Base-by-base conservation (phyloP, 1,140 invertebrate species). In the Temnothorax nylanderi region DNA sequence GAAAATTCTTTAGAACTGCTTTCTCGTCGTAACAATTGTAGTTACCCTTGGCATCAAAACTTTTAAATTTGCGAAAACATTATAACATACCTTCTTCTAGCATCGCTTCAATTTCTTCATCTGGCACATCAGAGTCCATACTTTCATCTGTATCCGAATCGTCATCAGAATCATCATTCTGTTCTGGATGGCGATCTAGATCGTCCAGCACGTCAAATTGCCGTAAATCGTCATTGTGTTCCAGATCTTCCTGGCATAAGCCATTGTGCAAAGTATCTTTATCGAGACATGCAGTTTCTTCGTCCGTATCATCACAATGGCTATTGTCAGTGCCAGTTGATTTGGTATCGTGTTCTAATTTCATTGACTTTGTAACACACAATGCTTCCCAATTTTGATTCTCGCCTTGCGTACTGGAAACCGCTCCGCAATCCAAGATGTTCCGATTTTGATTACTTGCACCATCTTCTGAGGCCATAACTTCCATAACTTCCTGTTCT, bases 101-200 rank as follows among this genome's bases (percentile, higher is more conserved):
- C 96, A 99, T 97, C 87, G 97, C 97, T 93, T 99, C 98, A 91
- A 99, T 97, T 95, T 99, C 98, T 87, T 98, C 98, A 88, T 98
- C 97, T 3, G 97, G 97, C 49, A 98, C 96, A 89, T 97, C 97
- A 7, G 96, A 97, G 89, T 97, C 97, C 88, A 96, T 96, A 91
- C 96, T 96, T 89, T 96, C 96, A 88, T 96, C 96, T 51, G 95
- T 95, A 87, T 96, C 96, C 41, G 95, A 95, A 26, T 96, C 96
- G 47, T 94, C 95, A 88, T 95, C 95, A 6, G 95, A 95, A 56
- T 95, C 95, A 85, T 96, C 95, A 88, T 96, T 95, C 54, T 96
- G 95, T 89, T 97, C 96, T 74, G 96, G 95, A 88, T 96, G 95
- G 64, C 96, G 94, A 76, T 96, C 96, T 16, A 97, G 96, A 94